phyloP scores from a whole-genome alignment of 2,113 vertebrate species.

The Tupaia chinensis region DNA sequence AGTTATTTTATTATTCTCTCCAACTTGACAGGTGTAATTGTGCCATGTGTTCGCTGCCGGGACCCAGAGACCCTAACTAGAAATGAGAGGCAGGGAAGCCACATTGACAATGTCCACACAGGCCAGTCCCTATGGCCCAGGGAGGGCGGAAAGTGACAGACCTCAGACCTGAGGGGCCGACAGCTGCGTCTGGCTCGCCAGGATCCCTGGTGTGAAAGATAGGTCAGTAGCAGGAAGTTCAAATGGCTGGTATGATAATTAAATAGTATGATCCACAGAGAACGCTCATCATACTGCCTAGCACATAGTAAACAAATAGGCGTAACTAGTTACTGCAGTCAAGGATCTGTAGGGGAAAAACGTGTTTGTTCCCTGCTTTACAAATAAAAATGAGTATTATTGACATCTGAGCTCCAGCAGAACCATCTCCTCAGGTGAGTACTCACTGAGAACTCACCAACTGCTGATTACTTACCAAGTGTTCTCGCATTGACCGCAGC shows the following conservation, averaged over 20 bases:
- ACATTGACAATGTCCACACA: background rate
- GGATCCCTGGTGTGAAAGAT: background rate
- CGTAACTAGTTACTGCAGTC: background rate
- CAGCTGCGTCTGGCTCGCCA: background rate
- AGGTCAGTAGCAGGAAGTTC: background rate
- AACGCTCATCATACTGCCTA: background rate
- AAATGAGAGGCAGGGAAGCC: background rate
- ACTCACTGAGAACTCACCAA: background rate
- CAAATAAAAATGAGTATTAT: background rate
- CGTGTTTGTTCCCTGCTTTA: background rate
- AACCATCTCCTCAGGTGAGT: background rate
- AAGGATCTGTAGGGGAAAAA: background rate
- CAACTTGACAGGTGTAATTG: background rate
- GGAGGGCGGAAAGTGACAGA: background rate
- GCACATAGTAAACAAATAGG: slow-evolving; percentile 6
- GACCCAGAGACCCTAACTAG: background rate
- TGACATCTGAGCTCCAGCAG: background rate
- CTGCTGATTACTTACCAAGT: background rate
- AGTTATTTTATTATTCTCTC: background rate
- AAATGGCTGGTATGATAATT: background rate
- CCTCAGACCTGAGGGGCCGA: background rate
- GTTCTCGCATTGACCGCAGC: background rate
- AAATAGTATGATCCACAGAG: slow-evolving; percentile 8
- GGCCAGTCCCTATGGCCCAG: background rate
- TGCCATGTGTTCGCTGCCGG: background rate